Evolutionary conservation across 1,140 invertebrate genomes (phyloP).

Genomic region (Mylabris phalerata): DNA sequence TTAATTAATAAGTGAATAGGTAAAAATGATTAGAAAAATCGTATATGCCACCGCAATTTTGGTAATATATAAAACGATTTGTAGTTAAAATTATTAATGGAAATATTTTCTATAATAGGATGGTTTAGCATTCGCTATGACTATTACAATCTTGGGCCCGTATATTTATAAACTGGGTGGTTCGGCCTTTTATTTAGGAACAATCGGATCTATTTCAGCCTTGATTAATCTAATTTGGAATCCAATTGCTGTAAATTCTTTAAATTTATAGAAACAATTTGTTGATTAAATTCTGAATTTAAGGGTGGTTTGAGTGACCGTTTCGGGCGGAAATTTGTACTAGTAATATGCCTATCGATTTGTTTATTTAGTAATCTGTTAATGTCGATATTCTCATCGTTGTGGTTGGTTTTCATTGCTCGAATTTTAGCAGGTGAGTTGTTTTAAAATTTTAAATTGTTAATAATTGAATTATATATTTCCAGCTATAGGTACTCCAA

Average conservation of each 20-base stretch:
- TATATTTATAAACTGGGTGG: slow-evolving; percentile 12
- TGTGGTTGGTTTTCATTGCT: slow-evolving; percentile 12
- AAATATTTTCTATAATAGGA: background rate
- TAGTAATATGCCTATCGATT: slow-evolving; percentile 15
- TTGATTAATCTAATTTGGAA: slow-evolving; percentile 16
- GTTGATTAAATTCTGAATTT: slow-evolving; percentile 1
- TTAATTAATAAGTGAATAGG: too few species aligned
- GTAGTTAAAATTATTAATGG: background rate
- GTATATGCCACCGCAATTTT: too few species aligned
- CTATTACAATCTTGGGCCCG: slow-evolving; percentile 9
- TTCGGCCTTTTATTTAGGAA: slow-evolving; percentile 7
- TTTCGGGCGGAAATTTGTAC: slow-evolving; percentile 14
- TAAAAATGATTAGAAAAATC: too few species aligned
- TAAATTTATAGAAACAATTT: background rate
- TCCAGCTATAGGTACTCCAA: slow-evolving; percentile 18
- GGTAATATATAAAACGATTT: too few species aligned
- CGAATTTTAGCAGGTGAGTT: slow-evolving; percentile 16
- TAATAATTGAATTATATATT: background rate
- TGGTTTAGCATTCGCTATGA: background rate
- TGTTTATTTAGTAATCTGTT: slow-evolving; percentile 16
- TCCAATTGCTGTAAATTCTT: slow-evolving; percentile 16
- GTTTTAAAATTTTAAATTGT: background rate
- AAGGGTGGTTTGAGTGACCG: slow-evolving; percentile 26
- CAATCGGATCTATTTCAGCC: slow-evolving; percentile 13
- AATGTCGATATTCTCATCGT: slow-evolving; percentile 8